phyloP scores from a whole-genome alignment of 2,113 vertebrate genomes.

The Polyodon spathula region DNA sequence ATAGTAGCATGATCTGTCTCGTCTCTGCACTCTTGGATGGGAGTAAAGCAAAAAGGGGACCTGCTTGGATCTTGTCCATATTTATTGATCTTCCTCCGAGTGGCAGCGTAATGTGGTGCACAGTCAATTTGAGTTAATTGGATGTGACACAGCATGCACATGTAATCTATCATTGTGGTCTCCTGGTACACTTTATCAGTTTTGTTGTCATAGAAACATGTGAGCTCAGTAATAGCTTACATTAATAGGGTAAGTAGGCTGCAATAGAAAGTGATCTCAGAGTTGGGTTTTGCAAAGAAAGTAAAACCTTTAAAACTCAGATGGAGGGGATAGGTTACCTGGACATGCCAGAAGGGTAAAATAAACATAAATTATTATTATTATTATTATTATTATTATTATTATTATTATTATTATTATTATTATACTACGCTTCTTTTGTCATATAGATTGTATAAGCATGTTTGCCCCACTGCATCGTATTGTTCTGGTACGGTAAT shows the following conservation, averaged over 20 bases:
- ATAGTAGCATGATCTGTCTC: conserved; percentile 79
- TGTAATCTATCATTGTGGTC: conserved; percentile 81
- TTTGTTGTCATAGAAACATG: conserved; percentile 70
- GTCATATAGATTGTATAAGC: too few species aligned
- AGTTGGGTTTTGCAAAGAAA: conserved; percentile 45
- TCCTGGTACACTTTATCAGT: conserved; percentile 70
- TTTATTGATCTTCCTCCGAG: conserved; percentile 93
- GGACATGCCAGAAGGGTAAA: conserved; percentile 27
- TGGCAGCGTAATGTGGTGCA: conserved; percentile 78
- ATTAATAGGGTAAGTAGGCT: conserved; percentile 68
- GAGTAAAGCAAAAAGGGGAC: conserved; percentile 52
- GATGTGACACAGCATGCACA: conserved; percentile 87
- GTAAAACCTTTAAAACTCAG: conserved; percentile 48
- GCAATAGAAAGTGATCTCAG: conserved; percentile 60
- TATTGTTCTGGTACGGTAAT: too few species aligned
- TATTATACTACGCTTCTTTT: too few species aligned
- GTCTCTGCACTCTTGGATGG: conserved; percentile 60
- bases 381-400: too few species aligned
- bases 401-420: too few species aligned
- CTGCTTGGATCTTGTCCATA: conserved; percentile 73
- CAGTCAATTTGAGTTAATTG: conserved; percentile 94
- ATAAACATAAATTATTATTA: not conserved
- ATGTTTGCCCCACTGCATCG: too few species aligned
- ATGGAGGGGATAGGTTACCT: too few species aligned
- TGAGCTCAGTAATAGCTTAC: conserved; percentile 55